These are phyloP conservation scores for Tupaia tana DNA, from an alignment of 2,113 vertebrate genomes.

Conservation along the genomic window DNA sequence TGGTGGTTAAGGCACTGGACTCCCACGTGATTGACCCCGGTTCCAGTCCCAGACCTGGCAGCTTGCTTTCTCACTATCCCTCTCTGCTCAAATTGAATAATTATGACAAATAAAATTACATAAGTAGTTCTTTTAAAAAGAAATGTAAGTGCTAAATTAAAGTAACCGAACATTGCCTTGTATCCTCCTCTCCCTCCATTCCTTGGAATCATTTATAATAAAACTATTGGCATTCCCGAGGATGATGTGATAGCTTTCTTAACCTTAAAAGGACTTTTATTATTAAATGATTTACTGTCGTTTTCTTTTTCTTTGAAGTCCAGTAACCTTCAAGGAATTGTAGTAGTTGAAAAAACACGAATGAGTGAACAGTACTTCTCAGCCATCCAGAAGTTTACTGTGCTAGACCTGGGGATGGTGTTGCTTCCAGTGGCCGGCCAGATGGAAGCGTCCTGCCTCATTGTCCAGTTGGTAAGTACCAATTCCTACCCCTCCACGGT, in stretches of 20 bases:
- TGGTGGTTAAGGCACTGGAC: too few species aligned
- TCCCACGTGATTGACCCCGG: too few species aligned
- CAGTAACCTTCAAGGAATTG: conserved; percentile 87
- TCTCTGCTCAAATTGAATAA: too few species aligned
- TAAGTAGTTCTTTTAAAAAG: conserved; percentile 67
- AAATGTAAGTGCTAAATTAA: conserved; percentile 89
- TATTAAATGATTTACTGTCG: not conserved
- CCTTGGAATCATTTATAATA: not conserved
- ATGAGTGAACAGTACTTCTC: conserved; percentile 93
- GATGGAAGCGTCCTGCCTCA: conserved; percentile 92
- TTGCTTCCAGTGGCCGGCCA: conserved; percentile 91
- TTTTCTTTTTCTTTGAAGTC: conserved; percentile 82
- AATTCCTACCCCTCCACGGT: not conserved
- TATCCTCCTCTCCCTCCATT: too few species aligned
- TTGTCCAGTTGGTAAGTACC: conserved; percentile 91
- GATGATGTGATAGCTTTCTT: not conserved
- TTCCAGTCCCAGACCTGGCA: too few species aligned
- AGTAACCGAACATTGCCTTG: not conserved
- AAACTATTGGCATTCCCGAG: not conserved
- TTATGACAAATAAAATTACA: too few species aligned
- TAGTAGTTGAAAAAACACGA: conserved; percentile 92
- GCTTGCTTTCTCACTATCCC: too few species aligned
- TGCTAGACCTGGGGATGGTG: conserved; percentile 93
- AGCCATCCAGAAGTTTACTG: conserved; percentile 92
- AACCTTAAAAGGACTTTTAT: not conserved